phyloP scores from a whole-genome alignment of 2,113 vertebrate species.

The Rhineura floridana region DNA sequence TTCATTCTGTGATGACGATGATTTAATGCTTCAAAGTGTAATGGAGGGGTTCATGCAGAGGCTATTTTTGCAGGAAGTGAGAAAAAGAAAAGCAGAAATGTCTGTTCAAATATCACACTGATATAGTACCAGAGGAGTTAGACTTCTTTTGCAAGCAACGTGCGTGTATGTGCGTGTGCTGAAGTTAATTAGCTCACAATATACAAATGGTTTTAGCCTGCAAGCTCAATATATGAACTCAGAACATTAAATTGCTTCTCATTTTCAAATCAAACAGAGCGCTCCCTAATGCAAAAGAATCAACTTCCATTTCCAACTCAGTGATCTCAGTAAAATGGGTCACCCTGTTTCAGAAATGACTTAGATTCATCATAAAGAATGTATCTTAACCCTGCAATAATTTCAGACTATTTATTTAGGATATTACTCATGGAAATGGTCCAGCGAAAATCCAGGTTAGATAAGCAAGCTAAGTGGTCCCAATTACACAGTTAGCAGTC shows the following conservation, averaged over 20 bases:
- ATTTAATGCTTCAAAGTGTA: slow-evolving; percentile 12
- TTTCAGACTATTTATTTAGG: slow-evolving; percentile 4
- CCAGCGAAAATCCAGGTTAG: slow-evolving; percentile 1
- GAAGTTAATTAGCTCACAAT: slow-evolving; percentile 31
- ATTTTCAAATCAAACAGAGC: slow-evolving; percentile 29
- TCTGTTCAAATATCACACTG: slow-evolving; percentile 21
- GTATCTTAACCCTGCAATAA: neutral
- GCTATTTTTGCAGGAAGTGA: neutral
- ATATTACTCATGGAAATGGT: slow-evolving; percentile 20
- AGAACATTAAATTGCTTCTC: slow-evolving; percentile 35
- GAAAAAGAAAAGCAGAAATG: neutral
- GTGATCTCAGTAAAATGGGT: slow-evolving; percentile 27
- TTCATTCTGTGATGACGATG: neutral
- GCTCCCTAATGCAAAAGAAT: slow-evolving; percentile 19
- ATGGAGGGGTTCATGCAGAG: neutral
- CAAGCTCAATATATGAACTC: slow-evolving; percentile 22
- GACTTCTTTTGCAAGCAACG: neutral
- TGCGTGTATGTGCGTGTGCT: neutral
- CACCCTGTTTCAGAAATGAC: slow-evolving; percentile 17
- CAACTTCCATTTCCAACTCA: neutral
- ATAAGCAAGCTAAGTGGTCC: neutral
- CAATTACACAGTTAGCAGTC: neutral
- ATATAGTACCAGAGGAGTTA: neutral
- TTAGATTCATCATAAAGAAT: slow-evolving; percentile 10
- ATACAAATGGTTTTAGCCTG: slow-evolving; percentile 2